These are phyloP conservation scores for Paratilapia polleni DNA, from an alignment of 2,113 vertebrate species.

Conservation along the genomic window DNA sequence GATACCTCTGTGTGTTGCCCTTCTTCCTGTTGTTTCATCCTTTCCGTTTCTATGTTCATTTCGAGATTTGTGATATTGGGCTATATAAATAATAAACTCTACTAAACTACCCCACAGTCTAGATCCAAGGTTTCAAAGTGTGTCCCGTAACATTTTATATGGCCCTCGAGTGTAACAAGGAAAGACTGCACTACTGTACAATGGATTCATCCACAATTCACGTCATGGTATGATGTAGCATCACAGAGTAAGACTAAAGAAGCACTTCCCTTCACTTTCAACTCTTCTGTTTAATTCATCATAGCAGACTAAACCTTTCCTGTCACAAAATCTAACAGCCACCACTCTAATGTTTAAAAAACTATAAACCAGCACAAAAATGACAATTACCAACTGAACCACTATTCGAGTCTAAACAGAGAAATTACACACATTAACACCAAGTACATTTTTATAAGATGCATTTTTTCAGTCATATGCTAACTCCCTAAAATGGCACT, in stretches of 20 bases:
- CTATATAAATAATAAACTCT: background rate
- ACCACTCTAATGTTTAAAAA: background rate
- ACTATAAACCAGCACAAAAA: background rate
- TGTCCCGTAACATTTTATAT: background rate
- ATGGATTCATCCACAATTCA: background rate
- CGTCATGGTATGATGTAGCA: accelerated
- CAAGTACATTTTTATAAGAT: background rate
- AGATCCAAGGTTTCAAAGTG: background rate
- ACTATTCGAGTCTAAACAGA: background rate
- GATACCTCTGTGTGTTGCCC: background rate
- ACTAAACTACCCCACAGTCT: background rate
- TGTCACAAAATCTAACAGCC: background rate
- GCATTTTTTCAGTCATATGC: background rate
- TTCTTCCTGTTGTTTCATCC: background rate
- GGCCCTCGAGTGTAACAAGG: background rate
- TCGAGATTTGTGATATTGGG: background rate
- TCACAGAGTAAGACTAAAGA: background rate
- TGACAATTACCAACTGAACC: background rate
- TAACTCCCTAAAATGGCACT: background rate
- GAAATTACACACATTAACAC: background rate
- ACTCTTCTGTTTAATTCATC: background rate
- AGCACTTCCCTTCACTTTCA: background rate
- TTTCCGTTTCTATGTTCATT: background rate
- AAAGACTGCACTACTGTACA: background rate
- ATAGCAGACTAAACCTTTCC: background rate